These are phyloP conservation scores for Pinctada fucata DNA, from an alignment of 2,888 invertebrate species.

Conservation along the genomic window DNA sequence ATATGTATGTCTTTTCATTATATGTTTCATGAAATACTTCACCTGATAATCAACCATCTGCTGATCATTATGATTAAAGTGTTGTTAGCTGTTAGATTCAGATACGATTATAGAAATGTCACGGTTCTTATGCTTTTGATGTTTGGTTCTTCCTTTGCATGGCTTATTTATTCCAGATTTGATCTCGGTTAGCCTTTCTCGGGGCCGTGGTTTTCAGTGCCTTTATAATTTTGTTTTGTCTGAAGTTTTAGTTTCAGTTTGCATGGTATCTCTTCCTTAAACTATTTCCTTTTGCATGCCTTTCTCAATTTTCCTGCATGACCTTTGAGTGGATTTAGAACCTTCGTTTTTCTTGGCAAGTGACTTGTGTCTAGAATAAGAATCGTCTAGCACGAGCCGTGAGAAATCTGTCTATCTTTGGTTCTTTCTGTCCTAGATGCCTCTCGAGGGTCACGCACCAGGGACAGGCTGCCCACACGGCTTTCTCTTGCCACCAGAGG, in stretches of 20 bases:
- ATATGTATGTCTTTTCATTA: no score
- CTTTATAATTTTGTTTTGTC: not conserved
- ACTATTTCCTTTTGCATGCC: conserved; percentile 27
- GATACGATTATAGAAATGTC: not conserved
- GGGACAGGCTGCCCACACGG: conserved; percentile 67
- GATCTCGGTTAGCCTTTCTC: not conserved
- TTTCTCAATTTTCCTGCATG: conserved; percentile 26
- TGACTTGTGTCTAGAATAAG: conserved; percentile 6
- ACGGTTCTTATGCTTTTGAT: conserved; percentile 1
- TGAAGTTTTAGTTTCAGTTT: not conserved
- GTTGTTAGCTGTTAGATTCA: no score
- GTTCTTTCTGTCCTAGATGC: conserved; percentile 57
- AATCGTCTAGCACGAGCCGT: not conserved
- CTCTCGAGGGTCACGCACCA: conserved; percentile 60
- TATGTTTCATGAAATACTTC: no score
- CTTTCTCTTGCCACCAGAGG: conserved; percentile 63
- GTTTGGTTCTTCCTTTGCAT: conserved; percentile 15
- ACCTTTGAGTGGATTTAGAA: conserved; percentile 10
- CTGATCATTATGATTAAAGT: no score
- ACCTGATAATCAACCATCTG: no score
- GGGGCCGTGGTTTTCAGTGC: not conserved
- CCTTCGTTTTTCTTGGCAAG: conserved; percentile 1
- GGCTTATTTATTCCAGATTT: not conserved
- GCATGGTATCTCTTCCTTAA: not conserved
- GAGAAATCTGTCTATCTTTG: conserved; percentile 28